Evolutionary conservation across 2,113 vertebrate genomes (phyloP).

Genomic region (Eonycteris spelaea): DNA sequence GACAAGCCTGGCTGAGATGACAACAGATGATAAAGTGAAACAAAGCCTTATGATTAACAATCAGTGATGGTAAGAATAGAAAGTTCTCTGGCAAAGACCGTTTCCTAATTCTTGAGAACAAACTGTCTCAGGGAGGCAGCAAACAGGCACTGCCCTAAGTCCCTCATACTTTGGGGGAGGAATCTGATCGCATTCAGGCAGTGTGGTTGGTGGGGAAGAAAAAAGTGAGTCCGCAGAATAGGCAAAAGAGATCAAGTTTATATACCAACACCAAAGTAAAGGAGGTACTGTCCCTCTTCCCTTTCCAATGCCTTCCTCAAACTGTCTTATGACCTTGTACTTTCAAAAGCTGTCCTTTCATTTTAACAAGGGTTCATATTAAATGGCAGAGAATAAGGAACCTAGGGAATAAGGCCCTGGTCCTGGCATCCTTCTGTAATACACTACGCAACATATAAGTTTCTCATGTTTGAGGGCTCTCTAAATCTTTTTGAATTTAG

Average conservation of each 20-base stretch:
- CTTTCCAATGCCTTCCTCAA: neutral
- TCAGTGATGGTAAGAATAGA: neutral
- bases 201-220: neutral
- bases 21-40: neutral
- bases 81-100: neutral
- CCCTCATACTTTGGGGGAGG: neutral
- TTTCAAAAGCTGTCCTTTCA: neutral
- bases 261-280: neutral
- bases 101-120: neutral
- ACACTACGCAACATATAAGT: neutral
- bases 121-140: neutral
- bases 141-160: neutral
- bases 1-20: neutral
- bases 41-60: neutral
- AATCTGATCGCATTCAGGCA: neutral
- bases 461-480: neutral
- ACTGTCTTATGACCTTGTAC: neutral
- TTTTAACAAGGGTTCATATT: neutral
- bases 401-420: neutral
- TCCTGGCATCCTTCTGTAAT: neutral
- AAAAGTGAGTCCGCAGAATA: neutral
- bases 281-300: neutral
- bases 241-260: neutral
- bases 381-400: neutral
- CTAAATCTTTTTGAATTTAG: neutral